Percentiles rank a stretch among this genome's conserved stretches.
phyloP scores from a whole-genome alignment of 1,140 invertebrate species.

The Sminthurinus signatus region DNA sequence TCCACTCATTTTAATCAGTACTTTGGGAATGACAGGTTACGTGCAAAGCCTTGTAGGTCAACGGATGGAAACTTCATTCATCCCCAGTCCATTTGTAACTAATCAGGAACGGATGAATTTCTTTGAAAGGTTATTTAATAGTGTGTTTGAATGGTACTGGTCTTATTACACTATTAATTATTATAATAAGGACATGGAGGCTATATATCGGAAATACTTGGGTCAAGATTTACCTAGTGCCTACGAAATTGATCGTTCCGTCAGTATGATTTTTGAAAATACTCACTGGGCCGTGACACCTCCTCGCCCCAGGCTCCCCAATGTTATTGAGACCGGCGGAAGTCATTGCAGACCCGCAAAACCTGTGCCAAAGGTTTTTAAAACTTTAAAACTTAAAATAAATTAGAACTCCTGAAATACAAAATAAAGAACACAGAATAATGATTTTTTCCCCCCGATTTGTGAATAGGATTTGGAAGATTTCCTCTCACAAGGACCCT shows the following conservation, averaged over 20 bases:
- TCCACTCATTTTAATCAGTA: too few relatives aligned
- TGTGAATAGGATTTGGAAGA: background rate
- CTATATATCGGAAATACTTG: constrained; percentile 5
- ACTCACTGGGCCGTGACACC: background rate
- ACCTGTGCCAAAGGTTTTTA: constrained; percentile 6
- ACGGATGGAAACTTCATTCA: background rate
- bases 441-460: background rate
- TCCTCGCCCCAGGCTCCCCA: background rate
- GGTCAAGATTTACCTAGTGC: background rate
- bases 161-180: background rate
- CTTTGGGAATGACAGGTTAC: too few relatives aligned
- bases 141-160: background rate
- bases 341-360: constrained; percentile 10
- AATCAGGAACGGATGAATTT: constrained; percentile 53
- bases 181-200: background rate
- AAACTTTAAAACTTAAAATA: background rate
- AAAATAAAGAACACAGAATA: background rate
- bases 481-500: too few relatives aligned
- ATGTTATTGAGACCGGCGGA: constrained; percentile 15
- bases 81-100: constrained; percentile 43
- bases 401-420: background rate
- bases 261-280: constrained; percentile 10
- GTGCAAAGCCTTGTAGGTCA: too few relatives aligned
- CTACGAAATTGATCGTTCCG: constrained; percentile 3
- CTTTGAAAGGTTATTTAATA: constrained; percentile 54